Evolutionary conservation across 2,888 invertebrate species (phyloP).

Genomic region (Taphrorychus bicolor): DNA sequence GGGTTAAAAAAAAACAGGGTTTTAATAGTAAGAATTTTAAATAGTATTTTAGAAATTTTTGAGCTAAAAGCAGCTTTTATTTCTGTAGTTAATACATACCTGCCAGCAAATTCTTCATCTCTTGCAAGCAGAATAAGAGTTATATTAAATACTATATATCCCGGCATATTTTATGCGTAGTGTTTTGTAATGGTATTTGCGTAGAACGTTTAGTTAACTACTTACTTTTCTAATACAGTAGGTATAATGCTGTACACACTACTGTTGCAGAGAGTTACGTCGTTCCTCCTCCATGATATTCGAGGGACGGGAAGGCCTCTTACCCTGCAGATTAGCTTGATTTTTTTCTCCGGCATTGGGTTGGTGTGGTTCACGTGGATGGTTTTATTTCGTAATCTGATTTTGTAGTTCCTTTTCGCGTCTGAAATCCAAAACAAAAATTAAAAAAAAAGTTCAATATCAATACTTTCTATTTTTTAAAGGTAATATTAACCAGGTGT

Average conservation of each 20-base stretch:
- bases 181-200: neutral
- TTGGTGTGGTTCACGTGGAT: too few relatives aligned
- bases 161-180: neutral
- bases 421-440: slow-evolving; percentile 51
- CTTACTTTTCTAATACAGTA: slow-evolving; percentile 62
- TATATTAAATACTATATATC: neutral
- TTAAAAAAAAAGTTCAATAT: too few relatives aligned
- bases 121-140: neutral
- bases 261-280: slow-evolving; percentile 66
- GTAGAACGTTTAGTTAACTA: slow-evolving; percentile 34
- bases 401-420: slow-evolving; percentile 23
- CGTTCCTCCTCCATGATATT: slow-evolving; percentile 84
- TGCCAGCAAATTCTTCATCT: slow-evolving; percentile 3
- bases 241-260: slow-evolving; percentile 64
- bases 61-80: too few relatives aligned
- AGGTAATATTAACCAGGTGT: too few relatives aligned
- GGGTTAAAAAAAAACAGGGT: too few relatives aligned
- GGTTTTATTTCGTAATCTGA: too few relatives aligned
- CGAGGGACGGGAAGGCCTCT: slow-evolving; percentile 81
- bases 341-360: too few relatives aligned
- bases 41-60: too few relatives aligned
- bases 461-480: too few relatives aligned
- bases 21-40: too few relatives aligned
- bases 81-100: slow-evolving; percentile 7
- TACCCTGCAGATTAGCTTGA: slow-evolving; percentile 77